Conservation (phyloP, 1,140 invertebrate species). For the Pseudomyrmex pallidus region DNA sequence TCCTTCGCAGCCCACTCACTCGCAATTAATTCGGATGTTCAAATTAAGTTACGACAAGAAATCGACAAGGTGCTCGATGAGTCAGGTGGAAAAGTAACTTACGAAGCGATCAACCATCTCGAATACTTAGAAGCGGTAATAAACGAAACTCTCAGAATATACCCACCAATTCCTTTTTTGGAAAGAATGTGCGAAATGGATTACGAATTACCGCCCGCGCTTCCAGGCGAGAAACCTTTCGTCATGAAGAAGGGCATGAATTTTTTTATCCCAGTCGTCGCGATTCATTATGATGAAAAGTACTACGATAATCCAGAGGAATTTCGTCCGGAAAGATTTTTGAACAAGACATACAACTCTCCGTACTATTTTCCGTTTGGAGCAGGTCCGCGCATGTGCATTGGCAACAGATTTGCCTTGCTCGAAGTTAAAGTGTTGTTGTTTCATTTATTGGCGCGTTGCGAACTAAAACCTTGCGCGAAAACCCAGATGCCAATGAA, state of each 20-base stretch:
- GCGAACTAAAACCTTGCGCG: not conserved
- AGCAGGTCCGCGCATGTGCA: constrained; percentile 63
- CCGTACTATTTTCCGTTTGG: constrained; percentile 52
- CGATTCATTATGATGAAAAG: constrained; percentile 86
- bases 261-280: constrained; percentile 83
- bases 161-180: constrained; percentile 83
- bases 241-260: constrained; percentile 80
- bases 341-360: constrained; percentile 69
- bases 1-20: constrained; percentile 82
- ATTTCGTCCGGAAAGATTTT: constrained; percentile 86
- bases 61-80: constrained; percentile 82
- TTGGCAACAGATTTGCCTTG: constrained; percentile 78
- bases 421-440: constrained; percentile 54
- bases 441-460: constrained; percentile 41
- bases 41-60: constrained; percentile 86
- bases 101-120: constrained; percentile 81
- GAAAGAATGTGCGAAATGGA: constrained; percentile 86
- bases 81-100: constrained; percentile 79
- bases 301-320: constrained; percentile 87
- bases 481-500: constrained; percentile 32
- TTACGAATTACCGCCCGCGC: constrained; percentile 81
- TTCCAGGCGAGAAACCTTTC: constrained; percentile 67
- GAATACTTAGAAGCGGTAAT: constrained; percentile 85
- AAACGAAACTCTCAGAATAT: constrained; percentile 87
- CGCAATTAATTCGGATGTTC: constrained; percentile 86